These are phyloP conservation scores for Watsonalla binaria DNA, from an alignment of 2,888 invertebrate genomes.

Conservation along the genomic window DNA sequence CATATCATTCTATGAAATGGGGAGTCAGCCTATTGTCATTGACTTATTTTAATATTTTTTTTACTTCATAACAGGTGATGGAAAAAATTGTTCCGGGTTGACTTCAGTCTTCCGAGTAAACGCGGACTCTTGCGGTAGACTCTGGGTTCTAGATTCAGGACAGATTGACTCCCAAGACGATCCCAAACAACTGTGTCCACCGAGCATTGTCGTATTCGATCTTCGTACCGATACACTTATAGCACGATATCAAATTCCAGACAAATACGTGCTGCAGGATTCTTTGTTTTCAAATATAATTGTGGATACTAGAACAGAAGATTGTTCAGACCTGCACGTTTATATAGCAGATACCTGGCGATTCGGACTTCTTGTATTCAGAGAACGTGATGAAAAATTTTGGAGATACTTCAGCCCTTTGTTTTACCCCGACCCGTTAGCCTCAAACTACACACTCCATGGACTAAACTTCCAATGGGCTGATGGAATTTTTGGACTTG, in stretches of 20 bases:
- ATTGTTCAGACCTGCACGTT: slow-evolving; percentile 81
- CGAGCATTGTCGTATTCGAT: slow-evolving; percentile 85
- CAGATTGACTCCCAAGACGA: slow-evolving; percentile 82
- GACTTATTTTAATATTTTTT: background rate
- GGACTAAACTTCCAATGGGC: slow-evolving; percentile 89
- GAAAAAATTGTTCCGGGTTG: slow-evolving; percentile 80
- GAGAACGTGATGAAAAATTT: slow-evolving; percentile 76
- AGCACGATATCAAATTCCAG: slow-evolving; percentile 81
- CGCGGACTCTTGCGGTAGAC: slow-evolving; percentile 85
- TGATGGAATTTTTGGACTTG: slow-evolving; percentile 88
- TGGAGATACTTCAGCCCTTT: slow-evolving; percentile 83
- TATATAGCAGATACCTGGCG: slow-evolving; percentile 86
- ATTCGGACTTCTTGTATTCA: slow-evolving; percentile 81
- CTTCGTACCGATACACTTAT: slow-evolving; percentile 81
- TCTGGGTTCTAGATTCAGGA: slow-evolving; percentile 91
- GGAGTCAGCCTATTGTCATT: background rate
- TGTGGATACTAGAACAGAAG: slow-evolving; percentile 78
- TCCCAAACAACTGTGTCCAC: slow-evolving; percentile 84
- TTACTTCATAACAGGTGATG: slow-evolving; percentile 40
- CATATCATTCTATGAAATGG: too few relatives aligned
- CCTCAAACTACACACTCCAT: slow-evolving; percentile 85
- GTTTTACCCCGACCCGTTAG: slow-evolving; percentile 85
- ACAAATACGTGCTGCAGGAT: slow-evolving; percentile 81
- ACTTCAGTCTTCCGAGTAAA: slow-evolving; percentile 88
- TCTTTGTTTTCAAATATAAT: slow-evolving; percentile 83